Percentiles rank a stretch among this genome's conserved stretches.
Evolutionary conservation across 2,888 invertebrate species (phyloP).

Genomic region (Synergus umbraculus): DNA sequence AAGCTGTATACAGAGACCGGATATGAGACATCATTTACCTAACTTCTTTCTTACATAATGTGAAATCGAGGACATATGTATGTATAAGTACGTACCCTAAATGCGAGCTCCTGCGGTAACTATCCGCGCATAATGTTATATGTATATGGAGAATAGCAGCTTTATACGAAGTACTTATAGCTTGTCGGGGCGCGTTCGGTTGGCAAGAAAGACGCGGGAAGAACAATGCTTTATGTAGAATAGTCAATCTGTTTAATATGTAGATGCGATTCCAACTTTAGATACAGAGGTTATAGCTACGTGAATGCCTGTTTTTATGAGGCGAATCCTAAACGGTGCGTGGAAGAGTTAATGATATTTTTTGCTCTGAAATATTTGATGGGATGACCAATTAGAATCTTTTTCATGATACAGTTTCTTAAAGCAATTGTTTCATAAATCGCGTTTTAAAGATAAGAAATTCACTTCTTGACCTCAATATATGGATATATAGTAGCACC

Average conservation of each 20-base stretch:
- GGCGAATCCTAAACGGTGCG: not conserved
- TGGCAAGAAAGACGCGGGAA: slow-evolving; percentile 43
- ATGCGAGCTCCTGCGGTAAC: not conserved
- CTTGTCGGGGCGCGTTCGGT: slow-evolving; percentile 41
- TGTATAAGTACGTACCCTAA: slow-evolving; percentile 43
- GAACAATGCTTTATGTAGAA: slow-evolving; percentile 52
- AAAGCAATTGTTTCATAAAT: not conserved
- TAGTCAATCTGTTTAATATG: slow-evolving; percentile 50
- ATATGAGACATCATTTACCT: slow-evolving; percentile 64
- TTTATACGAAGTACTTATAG: not conserved
- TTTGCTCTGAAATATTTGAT: not conserved
- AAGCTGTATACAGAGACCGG: slow-evolving; percentile 62
- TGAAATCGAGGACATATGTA: slow-evolving; percentile 54
- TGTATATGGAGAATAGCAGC: not conserved
- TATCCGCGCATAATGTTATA: not conserved
- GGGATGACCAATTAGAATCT: not conserved
- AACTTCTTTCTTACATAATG: slow-evolving; percentile 54
- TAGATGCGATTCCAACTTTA: slow-evolving; percentile 52
- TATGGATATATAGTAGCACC: not conserved
- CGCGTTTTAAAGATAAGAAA: not conserved
- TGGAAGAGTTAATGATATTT: slow-evolving; percentile 10
- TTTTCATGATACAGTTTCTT: not conserved
- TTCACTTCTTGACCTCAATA: not conserved
- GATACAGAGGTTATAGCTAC: slow-evolving; percentile 48
- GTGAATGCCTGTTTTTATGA: slow-evolving; percentile 3